Evolutionary conservation across 2,797 vertebrate species (phyloP).

Genomic region (Chelmon rostratus): DNA sequence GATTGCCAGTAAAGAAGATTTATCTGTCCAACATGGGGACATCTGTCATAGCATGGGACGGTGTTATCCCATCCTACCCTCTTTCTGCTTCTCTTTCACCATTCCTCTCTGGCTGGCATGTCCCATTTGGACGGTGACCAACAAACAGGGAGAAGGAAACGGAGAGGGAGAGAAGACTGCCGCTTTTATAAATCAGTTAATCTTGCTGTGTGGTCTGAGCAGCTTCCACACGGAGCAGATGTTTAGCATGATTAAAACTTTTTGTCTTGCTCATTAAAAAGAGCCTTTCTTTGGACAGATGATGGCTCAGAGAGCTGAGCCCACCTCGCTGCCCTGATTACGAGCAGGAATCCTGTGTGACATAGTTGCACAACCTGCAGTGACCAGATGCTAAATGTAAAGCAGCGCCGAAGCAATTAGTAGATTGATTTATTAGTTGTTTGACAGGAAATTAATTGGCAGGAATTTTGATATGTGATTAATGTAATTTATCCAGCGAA

Average conservation of each 20-base stretch:
- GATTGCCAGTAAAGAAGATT: conserved; percentile 83
- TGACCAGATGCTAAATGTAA: conserved; percentile 29
- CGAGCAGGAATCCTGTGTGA: no score
- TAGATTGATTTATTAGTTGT: neutral
- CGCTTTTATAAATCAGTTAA: conserved; percentile 65
- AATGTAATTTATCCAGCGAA: neutral
- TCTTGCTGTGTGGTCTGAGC: conserved; percentile 59
- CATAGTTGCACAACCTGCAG: no score
- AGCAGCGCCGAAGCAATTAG: neutral
- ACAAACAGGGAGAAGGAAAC: conserved; percentile 46
- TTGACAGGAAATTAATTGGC: neutral
- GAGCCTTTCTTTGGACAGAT: conserved; percentile 60
- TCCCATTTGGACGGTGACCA: conserved; percentile 66
- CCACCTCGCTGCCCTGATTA: conserved; percentile 53
- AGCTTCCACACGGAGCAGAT: conserved; percentile 72
- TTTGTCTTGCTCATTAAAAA: conserved; percentile 75
- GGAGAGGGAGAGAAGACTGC: conserved; percentile 18
- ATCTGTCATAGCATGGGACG: conserved; percentile 77
- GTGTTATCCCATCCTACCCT: conserved; percentile 54
- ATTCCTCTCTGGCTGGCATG: conserved; percentile 50
- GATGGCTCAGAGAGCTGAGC: conserved; percentile 54
- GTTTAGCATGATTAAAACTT: conserved; percentile 77
- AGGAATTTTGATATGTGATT: neutral
- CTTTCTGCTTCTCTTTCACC: conserved; percentile 57
- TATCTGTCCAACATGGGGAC: conserved; percentile 75